Evolutionary conservation across 2,797 vertebrate species (phyloP), one percentile per base, ranked within the genome.

Genomic region (Centroberyx gerrardi): DNA sequence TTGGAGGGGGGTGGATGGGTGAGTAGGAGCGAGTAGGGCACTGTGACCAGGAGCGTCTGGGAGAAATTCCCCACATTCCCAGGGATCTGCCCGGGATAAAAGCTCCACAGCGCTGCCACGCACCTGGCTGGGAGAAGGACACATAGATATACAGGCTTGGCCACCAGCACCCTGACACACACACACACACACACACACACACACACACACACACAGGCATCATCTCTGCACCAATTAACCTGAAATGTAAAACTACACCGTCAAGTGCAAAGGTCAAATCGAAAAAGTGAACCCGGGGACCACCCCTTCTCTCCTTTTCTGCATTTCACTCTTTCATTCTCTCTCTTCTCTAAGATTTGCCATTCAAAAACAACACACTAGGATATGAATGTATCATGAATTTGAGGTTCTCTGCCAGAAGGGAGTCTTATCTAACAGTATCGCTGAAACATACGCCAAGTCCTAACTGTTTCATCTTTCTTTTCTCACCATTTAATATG

Each of bases 41-140:
- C 93, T 95, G 92, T 94, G 92, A 93, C 90, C 93, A 92, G 87
- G 87, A 92, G 91, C 90, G 92, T 91, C 90, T 87, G 92, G 86
- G 79, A 93, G 93, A 95, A 90, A 97, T 97, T 97, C 96, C 85
- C 93, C 87, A 93, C 94, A 93, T 97, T 96, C 95, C 88, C 91
- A 89, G 84, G 93, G 88, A 88, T 86, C 90, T 92, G 88, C 89
- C 88, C 95, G 94, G 95, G 92, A 94, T 95, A 95, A 95, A 93
- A 91, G 88, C 86, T 87, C 80, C 74, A 69, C 72, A 81, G 88
- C 94, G 93, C 80, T 83, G 81, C 81, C 78, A 88, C 95, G 96
- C 94, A 94, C 94, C 93, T 95, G 93, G 93, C 81, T 85, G 76
- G 79, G 76, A 87, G 83, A 74, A 68, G 80, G 72, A 87, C 82